phyloP scores from a whole-genome alignment of 2,113 vertebrate species.

The Gavia stellata region DNA sequence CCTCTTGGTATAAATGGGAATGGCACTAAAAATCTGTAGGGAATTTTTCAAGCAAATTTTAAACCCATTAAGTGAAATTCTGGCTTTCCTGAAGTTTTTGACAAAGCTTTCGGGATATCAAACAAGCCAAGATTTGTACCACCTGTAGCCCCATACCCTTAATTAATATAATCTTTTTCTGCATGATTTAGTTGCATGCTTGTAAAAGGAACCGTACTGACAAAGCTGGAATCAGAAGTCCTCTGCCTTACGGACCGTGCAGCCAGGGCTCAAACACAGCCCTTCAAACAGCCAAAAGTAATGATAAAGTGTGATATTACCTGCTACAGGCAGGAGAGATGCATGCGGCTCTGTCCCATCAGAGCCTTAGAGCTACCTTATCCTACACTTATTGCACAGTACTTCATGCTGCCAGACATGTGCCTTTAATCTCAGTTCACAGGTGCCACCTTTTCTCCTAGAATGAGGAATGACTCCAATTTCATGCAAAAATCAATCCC shows the following conservation, averaged over 20 bases:
- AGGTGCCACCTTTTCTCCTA: not conserved
- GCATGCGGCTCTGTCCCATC: not conserved
- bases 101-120: not conserved
- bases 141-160: not conserved
- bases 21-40: not conserved
- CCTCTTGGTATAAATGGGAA: not conserved
- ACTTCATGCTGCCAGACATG: not conserved
- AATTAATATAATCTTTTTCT: not conserved
- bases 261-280: not conserved
- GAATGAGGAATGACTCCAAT: slow-evolving; percentile 15
- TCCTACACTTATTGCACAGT: not conserved
- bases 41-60: not conserved
- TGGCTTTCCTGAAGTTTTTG: not conserved
- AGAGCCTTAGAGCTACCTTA: not conserved
- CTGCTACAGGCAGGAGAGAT: not conserved
- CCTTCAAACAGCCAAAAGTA: not conserved
- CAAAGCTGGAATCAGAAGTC: not conserved
- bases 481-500: slow-evolving; percentile 7
- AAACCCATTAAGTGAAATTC: not conserved
- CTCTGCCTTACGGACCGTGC: not conserved
- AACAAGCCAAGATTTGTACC: not conserved
- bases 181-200: not conserved
- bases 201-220: not conserved
- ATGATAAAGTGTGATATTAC: not conserved
- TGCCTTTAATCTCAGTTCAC: not conserved